A percentile compares a stretch with the other conserved stretches of the same genome.
These are phyloP conservation scores for Dendropsophus ebraccatus DNA, from an alignment of 2,113 vertebrate species.

Conservation along the genomic window DNA sequence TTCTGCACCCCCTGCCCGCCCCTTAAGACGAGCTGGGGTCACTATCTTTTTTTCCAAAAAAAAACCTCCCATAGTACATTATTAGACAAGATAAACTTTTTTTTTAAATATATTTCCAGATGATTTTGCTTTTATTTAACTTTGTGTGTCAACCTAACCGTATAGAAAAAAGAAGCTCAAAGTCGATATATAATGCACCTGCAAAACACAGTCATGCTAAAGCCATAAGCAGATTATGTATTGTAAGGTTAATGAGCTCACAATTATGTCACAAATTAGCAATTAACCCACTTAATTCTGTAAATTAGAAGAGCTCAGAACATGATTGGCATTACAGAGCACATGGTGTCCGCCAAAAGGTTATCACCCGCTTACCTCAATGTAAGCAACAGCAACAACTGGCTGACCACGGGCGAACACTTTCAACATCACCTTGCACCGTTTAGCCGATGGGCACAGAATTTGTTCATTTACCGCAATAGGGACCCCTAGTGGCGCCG, in stretches of 20 bases:
- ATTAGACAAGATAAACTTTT: too few relatives aligned
- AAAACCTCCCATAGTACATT: too few relatives aligned
- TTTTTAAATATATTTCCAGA: too few relatives aligned
- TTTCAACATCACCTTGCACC: neutral
- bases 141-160: too few relatives aligned
- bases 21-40: too few relatives aligned
- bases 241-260: neutral
- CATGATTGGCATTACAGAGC: neutral
- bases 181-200: neutral
- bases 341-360: conserved; percentile 12
- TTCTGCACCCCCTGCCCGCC: too few relatives aligned
- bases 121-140: too few relatives aligned
- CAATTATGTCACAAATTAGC: neutral
- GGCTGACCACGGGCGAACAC: neutral
- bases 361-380: neutral
- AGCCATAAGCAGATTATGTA: neutral
- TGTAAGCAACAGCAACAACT: neutral
- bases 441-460: neutral
- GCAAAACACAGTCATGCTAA: neutral
- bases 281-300: conserved; percentile 2
- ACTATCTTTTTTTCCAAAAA: too few relatives aligned
- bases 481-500: neutral
- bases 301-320: neutral
- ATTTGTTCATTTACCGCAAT: neutral
- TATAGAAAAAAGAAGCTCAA: neutral